Evolutionary conservation across 2,888 invertebrate genomes (phyloP), one percentile per base, ranked within the genome.

Genomic region (Drosophila mimetica): DNA sequence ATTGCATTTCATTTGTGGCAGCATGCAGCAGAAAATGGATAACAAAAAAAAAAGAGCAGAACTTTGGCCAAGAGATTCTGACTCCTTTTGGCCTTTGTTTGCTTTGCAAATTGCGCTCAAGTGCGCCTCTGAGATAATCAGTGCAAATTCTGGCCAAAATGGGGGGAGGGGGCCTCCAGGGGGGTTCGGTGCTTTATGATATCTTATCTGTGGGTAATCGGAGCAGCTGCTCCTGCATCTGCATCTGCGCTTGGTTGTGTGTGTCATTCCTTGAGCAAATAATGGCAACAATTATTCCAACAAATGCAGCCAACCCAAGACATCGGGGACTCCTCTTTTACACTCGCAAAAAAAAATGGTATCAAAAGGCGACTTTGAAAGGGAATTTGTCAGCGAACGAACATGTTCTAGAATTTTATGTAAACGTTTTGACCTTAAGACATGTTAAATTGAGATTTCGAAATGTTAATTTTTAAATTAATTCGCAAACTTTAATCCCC

Each of bases 181-280:
- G 39, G 41, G 20, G 13, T 30, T 8, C 41, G 66, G 81, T 77
- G 82, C 74, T 50, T 86, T 82, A 82, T 82, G 82, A 86, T 86
- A 76, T 78, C 75, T 82, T 82, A 82, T 82, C 82, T 60, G 73
- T 44, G 51, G 58, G 34, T 57, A 71, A 71, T 73, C 52, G 73
- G 65, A 72, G 80, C 81, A 82, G 79, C 84, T 83, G 86, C 83
- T 71, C 39, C 71, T 50, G 53, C 50, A 63, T 50, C 63, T 37
- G 51, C 65, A 47, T 51, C 51, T 65, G 22, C 61, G 47, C 22
- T 4, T 5, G 61, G 9, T 39, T 54, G 70, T 59, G 53, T 70
- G 66, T 82, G 84, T 82, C 82, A 82, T 81, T 82, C 84, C 41
- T 86, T 82, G 82, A 86, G 81, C 82, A 82, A 82, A 82, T 82